These are phyloP conservation scores for Paraescarpia echinospica DNA, from an alignment of 1,140 invertebrate species.

Conservation along the genomic window DNA sequence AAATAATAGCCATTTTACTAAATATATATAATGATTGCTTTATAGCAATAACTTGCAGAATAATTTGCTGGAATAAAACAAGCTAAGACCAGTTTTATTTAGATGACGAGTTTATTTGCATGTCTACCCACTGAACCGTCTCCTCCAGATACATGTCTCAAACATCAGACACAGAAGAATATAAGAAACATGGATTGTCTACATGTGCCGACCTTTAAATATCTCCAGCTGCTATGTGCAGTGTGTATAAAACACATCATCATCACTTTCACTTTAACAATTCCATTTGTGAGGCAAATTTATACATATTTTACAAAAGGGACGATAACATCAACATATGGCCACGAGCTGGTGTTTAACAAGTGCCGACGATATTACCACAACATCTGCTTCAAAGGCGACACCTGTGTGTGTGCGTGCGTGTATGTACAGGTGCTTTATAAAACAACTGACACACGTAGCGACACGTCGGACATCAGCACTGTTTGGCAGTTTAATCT, in stretches of 20 bases:
- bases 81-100: background rate
- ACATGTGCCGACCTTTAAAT: background rate
- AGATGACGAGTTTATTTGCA: slow-evolving; percentile 1
- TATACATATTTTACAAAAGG: slow-evolving; percentile 6
- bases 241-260: background rate
- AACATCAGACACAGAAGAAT: background rate
- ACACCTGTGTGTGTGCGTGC: background rate
- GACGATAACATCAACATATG: background rate
- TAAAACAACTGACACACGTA: background rate
- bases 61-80: background rate
- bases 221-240: background rate
- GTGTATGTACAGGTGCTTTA: background rate
- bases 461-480: background rate
- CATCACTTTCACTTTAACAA: slow-evolving; percentile 1
- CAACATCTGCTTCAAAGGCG: background rate
- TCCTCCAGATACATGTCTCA: background rate
- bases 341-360: background rate
- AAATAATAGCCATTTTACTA: too few relatives aligned
- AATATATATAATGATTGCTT: too few relatives aligned
- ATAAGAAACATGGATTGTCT: background rate
- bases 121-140: background rate
- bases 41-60: too few relatives aligned
- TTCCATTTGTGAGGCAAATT: background rate
- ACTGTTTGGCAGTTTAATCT: slow-evolving; percentile 5
- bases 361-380: background rate